Conservation (phyloP, 2,888 invertebrate genomes). For the Lycocerus yunnanus region DNA sequence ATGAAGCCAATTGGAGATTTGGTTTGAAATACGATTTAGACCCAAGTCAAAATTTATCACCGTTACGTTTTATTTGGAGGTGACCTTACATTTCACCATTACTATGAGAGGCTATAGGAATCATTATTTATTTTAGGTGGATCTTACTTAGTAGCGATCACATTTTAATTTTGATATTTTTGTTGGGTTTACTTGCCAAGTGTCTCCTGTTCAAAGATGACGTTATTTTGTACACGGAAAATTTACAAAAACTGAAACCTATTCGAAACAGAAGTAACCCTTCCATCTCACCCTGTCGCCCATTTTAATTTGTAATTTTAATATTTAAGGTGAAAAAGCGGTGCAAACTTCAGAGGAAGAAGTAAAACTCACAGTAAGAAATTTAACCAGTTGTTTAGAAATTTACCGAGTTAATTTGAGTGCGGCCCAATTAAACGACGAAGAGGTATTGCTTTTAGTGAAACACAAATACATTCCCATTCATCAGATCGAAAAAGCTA, state of each 20-base stretch:
- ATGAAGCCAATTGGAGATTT: not conserved
- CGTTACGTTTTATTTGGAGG: not conserved
- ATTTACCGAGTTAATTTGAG: conserved; percentile 75
- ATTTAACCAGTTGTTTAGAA: conserved; percentile 71
- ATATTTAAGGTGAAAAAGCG: not conserved
- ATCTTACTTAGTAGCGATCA: conserved; percentile 88
- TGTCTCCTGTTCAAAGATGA: conserved; percentile 1
- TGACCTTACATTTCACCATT: not conserved
- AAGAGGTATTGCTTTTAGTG: conserved; percentile 83
- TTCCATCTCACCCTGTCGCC: not conserved
- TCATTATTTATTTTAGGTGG: conserved; percentile 61
- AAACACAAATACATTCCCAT: conserved; percentile 79
- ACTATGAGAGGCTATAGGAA: no score
- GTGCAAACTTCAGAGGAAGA: not conserved
- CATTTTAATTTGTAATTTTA: not conserved
- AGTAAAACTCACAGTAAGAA: not conserved
- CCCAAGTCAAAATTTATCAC: not conserved
- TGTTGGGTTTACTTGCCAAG: conserved; percentile 79
- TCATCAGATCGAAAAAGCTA: conserved; percentile 86
- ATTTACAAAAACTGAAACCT: not conserved
- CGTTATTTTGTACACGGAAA: not conserved
- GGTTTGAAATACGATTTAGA: not conserved
- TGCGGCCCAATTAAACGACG: conserved; percentile 75
- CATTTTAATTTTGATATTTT: conserved; percentile 82
- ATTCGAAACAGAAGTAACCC: not conserved